phyloP scores from a whole-genome alignment of 2,113 vertebrate genomes.

The Tupaia chinensis region DNA sequence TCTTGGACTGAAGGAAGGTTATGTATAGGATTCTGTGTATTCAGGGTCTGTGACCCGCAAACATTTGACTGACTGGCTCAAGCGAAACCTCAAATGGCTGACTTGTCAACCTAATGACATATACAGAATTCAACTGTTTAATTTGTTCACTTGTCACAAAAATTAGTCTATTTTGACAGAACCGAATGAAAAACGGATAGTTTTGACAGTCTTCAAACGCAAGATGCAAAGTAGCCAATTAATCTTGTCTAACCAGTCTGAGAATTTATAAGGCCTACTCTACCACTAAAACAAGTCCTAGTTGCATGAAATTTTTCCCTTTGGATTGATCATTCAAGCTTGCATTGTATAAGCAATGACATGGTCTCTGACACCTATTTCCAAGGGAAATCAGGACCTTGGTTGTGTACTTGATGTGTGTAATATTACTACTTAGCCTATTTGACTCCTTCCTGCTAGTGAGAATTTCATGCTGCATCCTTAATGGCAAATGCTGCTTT shows the following conservation, averaged over 20 bases:
- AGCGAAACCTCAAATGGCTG: not conserved
- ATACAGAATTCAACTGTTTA: conserved; percentile 23
- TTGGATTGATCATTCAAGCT: not conserved
- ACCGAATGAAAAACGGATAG: conserved; percentile 16
- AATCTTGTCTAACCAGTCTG: not conserved
- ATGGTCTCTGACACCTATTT: not conserved
- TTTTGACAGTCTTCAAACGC: conserved; percentile 48
- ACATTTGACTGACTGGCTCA: not conserved
- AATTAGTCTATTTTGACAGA: conserved; percentile 66
- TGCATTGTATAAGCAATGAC: not conserved
- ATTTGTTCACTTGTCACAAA: conserved; percentile 7
- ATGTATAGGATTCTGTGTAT: not conserved
- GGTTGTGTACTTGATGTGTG: not conserved
- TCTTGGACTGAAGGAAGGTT: not conserved
- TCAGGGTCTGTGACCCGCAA: accelerated
- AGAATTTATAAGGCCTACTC: not conserved
- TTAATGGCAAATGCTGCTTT: conserved; percentile 3
- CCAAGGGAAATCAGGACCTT: conserved; percentile 10
- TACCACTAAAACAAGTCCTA: not conserved
- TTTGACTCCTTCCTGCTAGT: not conserved
- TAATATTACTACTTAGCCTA: not conserved
- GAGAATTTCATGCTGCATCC: not conserved
- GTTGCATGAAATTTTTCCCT: not conserved
- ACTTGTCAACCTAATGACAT: conserved; percentile 38
- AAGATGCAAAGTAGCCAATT: conserved; percentile 28